These are phyloP conservation scores for Borostomias antarcticus DNA, from an alignment of 2,797 vertebrate species.

Conservation along the genomic window DNA sequence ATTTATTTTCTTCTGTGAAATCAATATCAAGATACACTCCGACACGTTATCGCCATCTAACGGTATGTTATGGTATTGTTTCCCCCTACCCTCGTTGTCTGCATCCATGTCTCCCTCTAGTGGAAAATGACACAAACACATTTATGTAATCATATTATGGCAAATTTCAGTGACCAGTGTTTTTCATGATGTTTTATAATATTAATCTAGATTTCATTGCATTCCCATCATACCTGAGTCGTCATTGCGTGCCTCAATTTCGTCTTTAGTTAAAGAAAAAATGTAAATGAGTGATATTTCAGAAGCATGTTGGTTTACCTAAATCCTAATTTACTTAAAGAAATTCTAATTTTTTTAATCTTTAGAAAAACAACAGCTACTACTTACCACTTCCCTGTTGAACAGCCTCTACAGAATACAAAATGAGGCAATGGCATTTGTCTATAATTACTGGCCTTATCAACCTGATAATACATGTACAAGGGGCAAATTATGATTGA, in stretches of 20 bases:
- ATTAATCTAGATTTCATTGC: neutral
- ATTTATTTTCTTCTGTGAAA: neutral
- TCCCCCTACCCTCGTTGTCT: constrained; percentile 50
- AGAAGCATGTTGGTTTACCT: neutral
- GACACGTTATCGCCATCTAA: constrained; percentile 46
- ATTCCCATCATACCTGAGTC: constrained; percentile 47
- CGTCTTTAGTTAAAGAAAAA: constrained; percentile 46
- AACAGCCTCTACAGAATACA: constrained; percentile 51
- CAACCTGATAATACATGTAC: neutral
- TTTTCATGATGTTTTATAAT: neutral
- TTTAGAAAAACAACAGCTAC: neutral
- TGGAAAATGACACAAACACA: constrained; percentile 38
- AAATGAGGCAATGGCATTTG: constrained; percentile 8
- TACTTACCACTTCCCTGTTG: constrained; percentile 60
- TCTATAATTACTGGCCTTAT: neutral
- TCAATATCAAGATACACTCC: neutral
- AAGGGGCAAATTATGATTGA: neutral
- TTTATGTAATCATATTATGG: constrained; percentile 30
- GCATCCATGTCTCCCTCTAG: constrained; percentile 47
- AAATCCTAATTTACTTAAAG: neutral
- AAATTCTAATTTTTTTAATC: neutral
- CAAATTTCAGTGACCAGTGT: neutral
- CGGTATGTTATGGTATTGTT: constrained; percentile 13
- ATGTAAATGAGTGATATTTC: neutral
- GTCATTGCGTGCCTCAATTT: neutral